Evolutionary conservation across 2,113 vertebrate genomes (phyloP).

Genomic region (Peromyscus californicus): DNA sequence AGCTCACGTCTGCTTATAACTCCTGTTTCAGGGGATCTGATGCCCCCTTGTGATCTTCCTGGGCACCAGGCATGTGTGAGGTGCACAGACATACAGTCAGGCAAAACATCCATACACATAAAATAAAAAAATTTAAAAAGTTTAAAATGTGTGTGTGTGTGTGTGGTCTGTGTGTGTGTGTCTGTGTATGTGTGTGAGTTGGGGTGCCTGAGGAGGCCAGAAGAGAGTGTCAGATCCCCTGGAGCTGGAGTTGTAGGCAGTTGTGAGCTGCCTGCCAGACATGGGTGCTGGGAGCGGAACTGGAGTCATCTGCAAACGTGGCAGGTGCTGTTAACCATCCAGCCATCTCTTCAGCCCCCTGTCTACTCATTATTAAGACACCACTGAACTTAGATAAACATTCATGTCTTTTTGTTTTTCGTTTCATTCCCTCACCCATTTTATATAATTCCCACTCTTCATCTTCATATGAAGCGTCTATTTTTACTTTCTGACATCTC

Average conservation of each 20-base stretch:
- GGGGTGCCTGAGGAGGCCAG: background rate
- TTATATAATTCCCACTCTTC: slow-evolving; percentile 70
- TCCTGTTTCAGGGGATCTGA: background rate
- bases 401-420: slow-evolving; percentile 23
- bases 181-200: background rate
- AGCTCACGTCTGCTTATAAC: background rate
- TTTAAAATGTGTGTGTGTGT: background rate
- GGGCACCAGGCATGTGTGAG: background rate
- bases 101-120: background rate
- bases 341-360: background rate
- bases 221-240: background rate
- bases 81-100: background rate
- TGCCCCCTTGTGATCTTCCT: background rate
- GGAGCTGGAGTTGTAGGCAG: background rate
- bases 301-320: background rate
- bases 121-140: background rate
- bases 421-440: slow-evolving; percentile 56
- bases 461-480: slow-evolving; percentile 68
- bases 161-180: too few relatives aligned
- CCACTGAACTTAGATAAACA: slow-evolving; percentile 51
- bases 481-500: slow-evolving; percentile 78
- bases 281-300: background rate
- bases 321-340: background rate
- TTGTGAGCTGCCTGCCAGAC: background rate
- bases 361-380: slow-evolving; percentile 34